A percentile compares a stretch with the other conserved stretches of the same genome.
Evolutionary conservation across 1,140 invertebrate species (phyloP).

Genomic region (Drosophila neocordata): DNA sequence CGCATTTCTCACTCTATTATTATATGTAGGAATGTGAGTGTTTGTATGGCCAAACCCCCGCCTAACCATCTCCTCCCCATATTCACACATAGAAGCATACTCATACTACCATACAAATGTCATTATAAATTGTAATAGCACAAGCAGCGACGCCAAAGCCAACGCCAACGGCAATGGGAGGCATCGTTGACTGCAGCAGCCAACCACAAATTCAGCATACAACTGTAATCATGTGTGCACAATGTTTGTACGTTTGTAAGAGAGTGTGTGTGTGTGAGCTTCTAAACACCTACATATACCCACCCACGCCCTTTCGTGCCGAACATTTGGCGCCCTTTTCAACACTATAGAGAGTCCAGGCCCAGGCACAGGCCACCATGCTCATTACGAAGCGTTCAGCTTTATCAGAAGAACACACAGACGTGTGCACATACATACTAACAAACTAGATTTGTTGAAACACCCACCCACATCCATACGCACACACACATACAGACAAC

Average conservation of each 20-base stretch:
- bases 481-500: conserved; percentile 41
- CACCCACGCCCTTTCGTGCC: conserved; percentile 21
- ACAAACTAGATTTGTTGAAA: conserved; percentile 67
- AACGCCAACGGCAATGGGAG: conserved; percentile 25
- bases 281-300: conserved; percentile 74
- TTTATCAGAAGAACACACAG: conserved; percentile 65
- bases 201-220: conserved; percentile 80
- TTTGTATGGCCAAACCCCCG: conserved; percentile 15
- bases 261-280: conserved; percentile 29
- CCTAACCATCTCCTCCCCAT: conserved; percentile 14
- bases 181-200: conserved; percentile 54
- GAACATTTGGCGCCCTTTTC: conserved; percentile 78
- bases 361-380: conserved; percentile 62
- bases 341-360: conserved; percentile 67
- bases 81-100: conserved; percentile 29
- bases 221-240: conserved; percentile 80
- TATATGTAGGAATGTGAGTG: conserved; percentile 2
- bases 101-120: conserved; percentile 65
- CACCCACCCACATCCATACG: conserved; percentile 23
- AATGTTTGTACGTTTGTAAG: conserved; percentile 53
- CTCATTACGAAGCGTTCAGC: conserved; percentile 71
- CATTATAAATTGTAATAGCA: conserved; percentile 82
- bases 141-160: conserved; percentile 54
- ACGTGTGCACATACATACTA: conserved; percentile 24
- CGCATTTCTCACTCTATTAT: conserved; percentile 66